Base-by-base conservation (phyloP, 2,113 vertebrate species). In the Tyrannus savana region DNA sequence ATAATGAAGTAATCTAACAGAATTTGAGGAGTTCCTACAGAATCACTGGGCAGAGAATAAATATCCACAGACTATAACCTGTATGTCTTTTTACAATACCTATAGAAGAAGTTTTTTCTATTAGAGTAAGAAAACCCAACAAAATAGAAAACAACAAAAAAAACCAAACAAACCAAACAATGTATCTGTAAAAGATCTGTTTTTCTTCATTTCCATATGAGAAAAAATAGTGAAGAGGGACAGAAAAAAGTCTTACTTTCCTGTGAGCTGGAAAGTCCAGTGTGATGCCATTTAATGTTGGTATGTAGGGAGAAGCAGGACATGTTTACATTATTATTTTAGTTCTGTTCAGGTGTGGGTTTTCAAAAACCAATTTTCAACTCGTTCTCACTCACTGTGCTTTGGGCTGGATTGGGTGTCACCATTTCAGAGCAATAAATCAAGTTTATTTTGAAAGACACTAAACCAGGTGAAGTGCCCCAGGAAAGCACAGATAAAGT, bases 381-480 rank as follows among this genome's bases (percentile, higher is more conserved):
- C 66, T 28, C 2, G 1, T 30, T 60, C 53, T 25, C 67, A 9
- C 23, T 56, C 30, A 12, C 10, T 21, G 28, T 72, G 47, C 33
- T 92, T 62, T 72, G 15, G 15, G 49, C 85, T 72, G 19, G 8
- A 19, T 13, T 56, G 13, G 2, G 9, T 31, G 42, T 62, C 69
- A 42, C 17, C 22, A 7, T 33, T 60, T 67, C 1, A 1, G 37
- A 63, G 30, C 27, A 47, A 56, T 0, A 0, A 23, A 58, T 14
- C 3, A 3, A 39, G n/a, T 53, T 35, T 28, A 12, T 68, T 73
- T 58, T 5, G 2, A 42, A 63, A 42, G 27, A 31, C 19, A 25
- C 19, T 52, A 28, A 79, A 64, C 3, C 5, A 19, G 10, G 13
- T 33, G 8, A 47, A 49, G 14, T 49, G 14, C 9, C 30, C 49